Evolutionary conservation across 2,888 invertebrate species (phyloP).

Genomic region (Drymonia ruficornis): DNA sequence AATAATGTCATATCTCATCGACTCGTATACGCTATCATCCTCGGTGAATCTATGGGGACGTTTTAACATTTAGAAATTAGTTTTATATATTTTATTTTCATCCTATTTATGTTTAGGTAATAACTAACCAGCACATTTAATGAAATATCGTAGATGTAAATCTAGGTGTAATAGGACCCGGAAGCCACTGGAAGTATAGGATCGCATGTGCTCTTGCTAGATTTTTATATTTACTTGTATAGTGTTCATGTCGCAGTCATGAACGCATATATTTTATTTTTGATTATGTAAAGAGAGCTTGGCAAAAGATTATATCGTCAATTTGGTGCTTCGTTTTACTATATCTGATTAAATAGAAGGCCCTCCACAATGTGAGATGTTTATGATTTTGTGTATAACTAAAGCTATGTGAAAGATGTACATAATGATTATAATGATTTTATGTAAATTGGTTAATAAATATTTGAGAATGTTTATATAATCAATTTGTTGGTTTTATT

Average conservation of each 20-base stretch:
- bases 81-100: conserved; percentile 55
- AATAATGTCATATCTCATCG: conserved; percentile 48
- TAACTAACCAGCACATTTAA: conserved; percentile 65
- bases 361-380: conserved; percentile 81
- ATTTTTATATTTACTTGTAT: conserved; percentile 34
- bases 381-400: conserved; percentile 78
- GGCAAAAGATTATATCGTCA: conserved; percentile 74
- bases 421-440: conserved; percentile 80
- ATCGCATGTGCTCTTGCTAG: conserved; percentile 41
- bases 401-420: conserved; percentile 82
- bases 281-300: conserved; percentile 74
- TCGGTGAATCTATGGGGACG: conserved; percentile 41
- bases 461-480: conserved; percentile 85
- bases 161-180: conserved; percentile 42
- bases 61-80: conserved; percentile 61
- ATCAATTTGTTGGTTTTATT: conserved; percentile 64
- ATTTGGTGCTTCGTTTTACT: conserved; percentile 80
- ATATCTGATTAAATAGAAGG: conserved; percentile 79
- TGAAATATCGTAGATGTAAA: conserved; percentile 47
- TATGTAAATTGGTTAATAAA: conserved; percentile 85
- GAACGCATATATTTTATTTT: conserved; percentile 53
- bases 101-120: conserved; percentile 70
- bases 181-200: conserved; percentile 38
- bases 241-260: conserved; percentile 37
- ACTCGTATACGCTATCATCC: conserved; percentile 25